A percentile compares a stretch with the other conserved stretches of the same genome.
Conservation (phyloP, 2,888 invertebrate genomes). For the Mythimna impura region DNA sequence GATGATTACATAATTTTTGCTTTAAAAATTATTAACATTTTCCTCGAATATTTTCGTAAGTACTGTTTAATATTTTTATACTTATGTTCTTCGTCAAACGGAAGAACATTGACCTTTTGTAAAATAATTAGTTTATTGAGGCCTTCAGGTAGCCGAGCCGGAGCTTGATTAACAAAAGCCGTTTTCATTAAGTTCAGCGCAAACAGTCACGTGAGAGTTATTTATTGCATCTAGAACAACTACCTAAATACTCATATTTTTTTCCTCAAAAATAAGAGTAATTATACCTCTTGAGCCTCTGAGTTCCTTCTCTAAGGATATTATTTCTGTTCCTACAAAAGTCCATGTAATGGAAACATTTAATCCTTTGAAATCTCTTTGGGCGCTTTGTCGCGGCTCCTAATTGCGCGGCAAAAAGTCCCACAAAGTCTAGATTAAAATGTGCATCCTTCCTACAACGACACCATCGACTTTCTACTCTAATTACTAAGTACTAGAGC, state of each 20-base stretch:
- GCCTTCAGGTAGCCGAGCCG: conserved; percentile 2
- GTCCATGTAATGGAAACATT: conserved; percentile 83
- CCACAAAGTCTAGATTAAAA: conserved; percentile 83
- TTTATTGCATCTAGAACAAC: conserved; percentile 34
- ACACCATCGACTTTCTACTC: conserved; percentile 59
- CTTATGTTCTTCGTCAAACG: background rate
- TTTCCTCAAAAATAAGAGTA: conserved; percentile 7
- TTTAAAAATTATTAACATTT: background rate
- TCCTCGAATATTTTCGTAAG: background rate
- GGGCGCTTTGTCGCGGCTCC: conserved; percentile 77
- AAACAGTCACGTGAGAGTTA: conserved; percentile 28
- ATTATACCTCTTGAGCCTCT: background rate
- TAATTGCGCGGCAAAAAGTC: conserved; percentile 84
- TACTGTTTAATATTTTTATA: background rate
- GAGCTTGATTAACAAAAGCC: conserved; percentile 24
- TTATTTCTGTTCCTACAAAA: conserved; percentile 69
- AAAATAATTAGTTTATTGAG: conserved; percentile 41
- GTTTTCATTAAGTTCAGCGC: conserved; percentile 21
- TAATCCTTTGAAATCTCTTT: conserved; percentile 82
- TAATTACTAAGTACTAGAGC: conserved; percentile 59
- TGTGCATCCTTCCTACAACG: conserved; percentile 68
- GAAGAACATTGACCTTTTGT: conserved; percentile 6
- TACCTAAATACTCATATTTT: background rate
- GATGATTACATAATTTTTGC: background rate
- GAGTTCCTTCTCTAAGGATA: conserved; percentile 58